Evolutionary conservation across 2,888 invertebrate genomes (phyloP).

Genomic region (Pollenia labialis): DNA sequence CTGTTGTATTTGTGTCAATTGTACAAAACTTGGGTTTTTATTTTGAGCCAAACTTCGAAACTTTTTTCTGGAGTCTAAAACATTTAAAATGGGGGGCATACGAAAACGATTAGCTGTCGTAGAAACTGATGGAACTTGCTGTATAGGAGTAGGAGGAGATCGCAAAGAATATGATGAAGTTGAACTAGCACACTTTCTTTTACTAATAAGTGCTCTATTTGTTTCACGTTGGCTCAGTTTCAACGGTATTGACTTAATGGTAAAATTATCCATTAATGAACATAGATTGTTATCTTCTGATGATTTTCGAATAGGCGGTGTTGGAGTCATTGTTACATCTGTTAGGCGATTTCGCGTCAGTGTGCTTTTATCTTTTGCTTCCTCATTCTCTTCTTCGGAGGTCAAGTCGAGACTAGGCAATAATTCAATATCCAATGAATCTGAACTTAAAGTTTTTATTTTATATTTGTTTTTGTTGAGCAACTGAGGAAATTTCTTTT

Average conservation of each 20-base stretch:
- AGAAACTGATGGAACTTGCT: conserved; percentile 59
- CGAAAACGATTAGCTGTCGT: conserved; percentile 72
- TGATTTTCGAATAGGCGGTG: conserved; percentile 20
- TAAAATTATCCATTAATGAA: conserved; percentile 58
- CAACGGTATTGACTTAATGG: conserved; percentile 77
- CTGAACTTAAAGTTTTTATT: conserved; percentile 39
- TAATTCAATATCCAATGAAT: conserved; percentile 58
- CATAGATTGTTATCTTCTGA: conserved; percentile 50
- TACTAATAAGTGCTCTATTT: conserved; percentile 30
- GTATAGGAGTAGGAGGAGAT: conserved; percentile 50
- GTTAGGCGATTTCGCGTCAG: conserved; percentile 17
- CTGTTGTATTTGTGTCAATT: conserved; percentile 80
- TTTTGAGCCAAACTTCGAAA: conserved; percentile 79
- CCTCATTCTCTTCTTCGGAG: conserved; percentile 64
- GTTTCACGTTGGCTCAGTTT: conserved; percentile 76
- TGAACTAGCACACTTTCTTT: conserved; percentile 63
- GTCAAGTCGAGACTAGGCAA: conserved; percentile 41
- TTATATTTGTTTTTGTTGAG: conserved; percentile 61
- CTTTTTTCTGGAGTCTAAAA: conserved; percentile 80
- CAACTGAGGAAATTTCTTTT: conserved; percentile 81
- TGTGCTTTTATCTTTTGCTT: conserved; percentile 58
- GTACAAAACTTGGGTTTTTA: conserved; percentile 80
- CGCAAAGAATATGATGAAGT: conserved; percentile 58
- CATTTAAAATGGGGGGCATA: conserved; percentile 83
- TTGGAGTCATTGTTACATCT: conserved; percentile 18